Base-by-base conservation (phyloP, 2,888 invertebrate species). In the Glyphotaelius pellucidus region DNA sequence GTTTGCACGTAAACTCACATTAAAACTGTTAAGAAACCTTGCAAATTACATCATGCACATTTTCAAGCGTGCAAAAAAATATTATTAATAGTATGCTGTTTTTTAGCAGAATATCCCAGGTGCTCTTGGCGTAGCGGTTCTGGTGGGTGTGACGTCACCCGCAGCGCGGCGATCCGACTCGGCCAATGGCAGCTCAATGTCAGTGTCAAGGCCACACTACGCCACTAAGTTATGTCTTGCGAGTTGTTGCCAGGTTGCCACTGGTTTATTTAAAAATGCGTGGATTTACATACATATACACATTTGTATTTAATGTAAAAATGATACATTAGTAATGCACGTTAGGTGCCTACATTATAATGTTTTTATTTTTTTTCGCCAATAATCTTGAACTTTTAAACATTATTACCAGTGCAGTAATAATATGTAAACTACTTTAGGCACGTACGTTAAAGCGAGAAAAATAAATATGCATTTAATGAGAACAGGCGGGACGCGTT, bases 181-280 rank as follows among this genome's bases (percentile, higher is more conserved):
- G 25, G 90, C 90, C 92, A 92, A 91, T 92, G 92, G 84, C 91
- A 90, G 85, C 80, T 85, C 90, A 92, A 92, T 88, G 93, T 93
- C 92, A 93, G 89, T 92, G 93, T 90, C 93, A 92, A 93, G 93
- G 93, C 90, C 92, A 85, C 81, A 80, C 89, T 84, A 84, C 32
- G 87, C 42, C 42, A 52, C 35, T 85, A 30, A 15, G 35, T 35
- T 31, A 85, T 42, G 38, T 31, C 85, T 85, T 19, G 38, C 30
- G 25, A 67, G 52, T 67, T 67, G 52, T 67, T 67, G 52, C 52
- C 52, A 67, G 52, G 52, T 67, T 67, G 25, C 52, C 3, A 25
- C 25, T 25, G 1, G 3, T 67, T 67, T 9, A 25, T 67, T 67
- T n/a, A n/a, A 67, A n/a, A 7, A 25, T n/a, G 67, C 67, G 25